Evolutionary conservation across 2,888 invertebrate species (phyloP).

Genomic region (Phrixothrix hirtus): DNA sequence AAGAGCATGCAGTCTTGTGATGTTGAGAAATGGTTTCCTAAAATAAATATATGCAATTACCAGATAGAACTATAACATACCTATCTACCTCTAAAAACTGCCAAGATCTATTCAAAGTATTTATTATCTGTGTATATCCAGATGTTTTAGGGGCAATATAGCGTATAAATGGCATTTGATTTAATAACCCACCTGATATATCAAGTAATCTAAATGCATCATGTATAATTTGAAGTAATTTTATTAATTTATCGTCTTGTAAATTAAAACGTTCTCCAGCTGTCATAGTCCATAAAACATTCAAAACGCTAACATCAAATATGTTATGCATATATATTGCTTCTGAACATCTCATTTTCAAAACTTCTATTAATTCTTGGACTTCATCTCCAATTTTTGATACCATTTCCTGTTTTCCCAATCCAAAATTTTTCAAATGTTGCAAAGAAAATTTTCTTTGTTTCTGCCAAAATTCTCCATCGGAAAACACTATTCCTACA

Average conservation of each 20-base stretch:
- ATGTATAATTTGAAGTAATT: slow-evolving; percentile 63
- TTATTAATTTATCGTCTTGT: slow-evolving; percentile 60
- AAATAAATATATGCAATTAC: slow-evolving; percentile 33
- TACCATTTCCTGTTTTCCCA: slow-evolving; percentile 66
- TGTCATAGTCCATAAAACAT: slow-evolving; percentile 71
- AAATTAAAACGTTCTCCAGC: slow-evolving; percentile 69
- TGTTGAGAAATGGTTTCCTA: slow-evolving; percentile 62
- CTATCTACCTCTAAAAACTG: slow-evolving; percentile 60
- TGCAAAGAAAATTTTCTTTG: slow-evolving; percentile 69
- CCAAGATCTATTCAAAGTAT: slow-evolving; percentile 60
- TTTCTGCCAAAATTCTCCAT: slow-evolving; percentile 68
- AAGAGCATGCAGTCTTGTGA: slow-evolving; percentile 54
- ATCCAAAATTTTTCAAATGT: slow-evolving; percentile 66
- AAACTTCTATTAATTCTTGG: slow-evolving; percentile 57
- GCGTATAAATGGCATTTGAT: slow-evolving; percentile 70
- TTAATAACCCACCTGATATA: slow-evolving; percentile 70
- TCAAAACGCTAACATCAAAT: slow-evolving; percentile 67
- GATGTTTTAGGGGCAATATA: slow-evolving; percentile 65
- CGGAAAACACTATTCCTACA: slow-evolving; percentile 70
- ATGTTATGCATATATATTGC: slow-evolving; percentile 59
- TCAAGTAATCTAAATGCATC: slow-evolving; percentile 66
- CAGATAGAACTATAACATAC: background rate
- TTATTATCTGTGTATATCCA: slow-evolving; percentile 63
- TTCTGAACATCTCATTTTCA: slow-evolving; percentile 46
- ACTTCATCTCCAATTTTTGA: slow-evolving; percentile 64